These are phyloP conservation scores for Contarinia nasturtii DNA, from an alignment of 1,140 invertebrate species.

Conservation along the genomic window DNA sequence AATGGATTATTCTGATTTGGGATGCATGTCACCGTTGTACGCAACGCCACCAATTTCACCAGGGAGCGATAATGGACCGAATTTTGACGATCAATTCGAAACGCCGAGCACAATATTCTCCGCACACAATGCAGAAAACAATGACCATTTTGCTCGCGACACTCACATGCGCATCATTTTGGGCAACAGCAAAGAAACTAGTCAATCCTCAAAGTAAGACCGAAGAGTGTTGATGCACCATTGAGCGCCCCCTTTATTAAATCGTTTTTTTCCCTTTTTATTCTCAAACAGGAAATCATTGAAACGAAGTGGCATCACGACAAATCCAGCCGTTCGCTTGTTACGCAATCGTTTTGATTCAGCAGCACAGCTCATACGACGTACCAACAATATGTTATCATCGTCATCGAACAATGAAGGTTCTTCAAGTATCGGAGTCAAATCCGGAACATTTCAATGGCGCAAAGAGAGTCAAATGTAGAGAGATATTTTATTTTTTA, in stretches of 20 bases:
- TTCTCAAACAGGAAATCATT: slow-evolving; percentile 30
- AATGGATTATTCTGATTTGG: slow-evolving; percentile 25
- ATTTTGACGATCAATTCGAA: slow-evolving; percentile 26
- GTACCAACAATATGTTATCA: slow-evolving; percentile 20
- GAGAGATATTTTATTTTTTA: too few relatives aligned
- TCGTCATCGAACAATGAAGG: slow-evolving; percentile 25
- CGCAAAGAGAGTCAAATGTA: slow-evolving; percentile 34
- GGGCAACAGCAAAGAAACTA: slow-evolving; percentile 40
- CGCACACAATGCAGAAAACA: slow-evolving; percentile 7
- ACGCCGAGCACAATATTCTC: slow-evolving; percentile 16
- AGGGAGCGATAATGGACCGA: slow-evolving; percentile 39
- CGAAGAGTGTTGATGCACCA: slow-evolving; percentile 8
- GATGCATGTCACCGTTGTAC: slow-evolving; percentile 45
- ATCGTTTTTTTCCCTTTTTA: neutral
- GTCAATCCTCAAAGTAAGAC: slow-evolving; percentile 15
- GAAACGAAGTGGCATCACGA: slow-evolving; percentile 75
- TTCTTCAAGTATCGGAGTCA: slow-evolving; percentile 25
- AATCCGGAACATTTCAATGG: slow-evolving; percentile 49
- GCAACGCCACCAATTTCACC: slow-evolving; percentile 68
- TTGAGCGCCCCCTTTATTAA: neutral
- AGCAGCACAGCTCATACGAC: slow-evolving; percentile 29
- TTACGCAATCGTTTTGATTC: slow-evolving; percentile 51
- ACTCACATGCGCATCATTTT: slow-evolving; percentile 81
- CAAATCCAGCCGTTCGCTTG: slow-evolving; percentile 71
- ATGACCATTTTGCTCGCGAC: slow-evolving; percentile 59